Evolutionary conservation across 2,113 vertebrate species (phyloP), one percentile per base, ranked within the genome.

Genomic region (Scalopus aquaticus): DNA sequence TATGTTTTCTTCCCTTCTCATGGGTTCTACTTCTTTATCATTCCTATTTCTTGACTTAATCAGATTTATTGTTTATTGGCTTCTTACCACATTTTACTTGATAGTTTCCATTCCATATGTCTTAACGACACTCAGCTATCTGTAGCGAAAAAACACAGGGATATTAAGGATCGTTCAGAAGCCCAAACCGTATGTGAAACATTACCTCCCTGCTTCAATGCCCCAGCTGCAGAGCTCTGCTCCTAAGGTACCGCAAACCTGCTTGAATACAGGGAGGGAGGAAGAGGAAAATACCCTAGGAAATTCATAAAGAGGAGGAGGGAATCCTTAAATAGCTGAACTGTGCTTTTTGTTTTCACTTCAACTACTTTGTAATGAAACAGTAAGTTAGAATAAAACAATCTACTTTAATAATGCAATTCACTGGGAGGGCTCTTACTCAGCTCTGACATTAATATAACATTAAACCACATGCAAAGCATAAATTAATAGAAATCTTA

Each of bases 11-110:
- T 2, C n/a, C 10, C 60, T 69, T 77, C 42, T n/a, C 15, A 7
- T 74, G 73, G 35, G 37, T 32, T 81, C 54, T 37, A 16, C 26
- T 58, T 32, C 10, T 51, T 91, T 90, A 62, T 26, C 30, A 44
- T 74, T 65, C 24, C 44, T 39, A 2, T 32, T 76, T 95, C 49
- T 89, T 87, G 54, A 51, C 56, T 60, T 90, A 64, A 95, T 78
- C 17, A 60, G 35, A 94, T 79, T 79, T 64, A 51, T 88, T 86
- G 60, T 77, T 92, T 88, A 58, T 64, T 85, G 78, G 64, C 51
- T 95, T 94, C 35, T 42, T 73, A n/a, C 35, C 28, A 30, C 24
- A 37, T 93, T 92, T 74, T 51, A 39, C 51, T 74, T 88, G 49
- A 44, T 73, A 49, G 46, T 30, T 88, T 82, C 69, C 62, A 91